Base-by-base conservation (phyloP, 2,797 vertebrate genomes). In the Mallotus villosus region DNA sequence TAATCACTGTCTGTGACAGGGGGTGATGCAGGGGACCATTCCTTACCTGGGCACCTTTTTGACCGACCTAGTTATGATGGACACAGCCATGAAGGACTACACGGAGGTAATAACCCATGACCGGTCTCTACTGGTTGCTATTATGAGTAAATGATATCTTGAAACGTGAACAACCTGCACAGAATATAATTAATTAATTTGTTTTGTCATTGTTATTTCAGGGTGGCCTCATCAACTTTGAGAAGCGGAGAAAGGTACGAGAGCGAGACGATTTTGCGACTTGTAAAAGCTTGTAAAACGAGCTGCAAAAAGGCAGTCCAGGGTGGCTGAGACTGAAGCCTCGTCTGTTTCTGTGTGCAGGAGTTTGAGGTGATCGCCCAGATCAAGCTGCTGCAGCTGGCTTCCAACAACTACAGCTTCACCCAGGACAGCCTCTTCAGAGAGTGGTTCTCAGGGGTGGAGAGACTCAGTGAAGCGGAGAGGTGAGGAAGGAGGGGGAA, bases 11-110 rank as follows among this genome's bases (percentile, higher is more conserved):
- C n/a, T 66, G 67, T 83, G 67, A 0, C 87, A 99, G 97, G 95
- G 97, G 0, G 94, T 97, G 72, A 98, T 98, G 94, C 97, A 98
- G 86, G 97, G 97, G 41, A 99, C 97, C 0, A 95, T 99, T 46
- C 97, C 97, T 4, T 99, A 98, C 85, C 91, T 99, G 82, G 97
- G 97, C 67, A 99, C 96, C 1, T 99, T 99, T 82, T 93, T 99
- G 71, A 99, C 97, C 0, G 97, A 99, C 90, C 90, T 99, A 80
- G 97, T 99, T 84, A 99, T 99, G 97, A 94, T 99, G 88, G 97
- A 99, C 88, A 99, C 97, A 0, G 97, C 97, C 68, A 97, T 99
- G 97, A 99, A 99, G 88, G 97, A 98, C 81, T 95, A 95, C 80
- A 87, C 96, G 19, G 96, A 99, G 72, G 97, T 99, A 76, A 73